Base-by-base conservation (phyloP, 2,113 vertebrate species). In the Coracopsis vasa region DNA sequence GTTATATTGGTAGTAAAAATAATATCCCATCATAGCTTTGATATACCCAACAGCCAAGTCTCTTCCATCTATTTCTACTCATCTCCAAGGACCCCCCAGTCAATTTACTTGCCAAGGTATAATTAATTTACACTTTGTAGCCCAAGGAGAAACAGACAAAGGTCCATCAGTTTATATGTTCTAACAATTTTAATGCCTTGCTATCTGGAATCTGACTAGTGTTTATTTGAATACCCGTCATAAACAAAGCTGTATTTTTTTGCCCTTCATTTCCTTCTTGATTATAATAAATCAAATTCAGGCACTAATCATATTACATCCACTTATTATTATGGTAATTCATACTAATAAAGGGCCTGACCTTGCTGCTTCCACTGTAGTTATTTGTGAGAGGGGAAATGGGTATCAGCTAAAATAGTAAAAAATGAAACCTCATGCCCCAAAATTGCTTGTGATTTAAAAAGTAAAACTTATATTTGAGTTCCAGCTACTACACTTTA, bases 41-140 rank as follows among this genome's bases (percentile, higher is more conserved):
- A 50, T 86, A 69, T 51, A 82, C 82, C 90, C 61, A 91, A 61
- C 56, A 95, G 88, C 61, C 84, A 95, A 69, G 81, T 75, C 65
- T 90, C 56, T 88, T 73, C 90, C 75, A 91, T 93, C 82, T 69
- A 39, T 82, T 96, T 81, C 91, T 66, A 41, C 66, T 91, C 87
- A 39, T 95, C 85, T 71, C 91, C 50, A 71, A 87, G 80, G 75
- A 39, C 65, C 83, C 58, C 19, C 16, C 58, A 89, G 67, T 91
- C 91, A 78, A 93, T 79, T 31, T 82, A 83, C 53, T 73, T 97
- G 88, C 71, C 88, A 95, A 97, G 84, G 61, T 79, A 91, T 75
- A 96, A 97, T 97, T 97, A 92, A 95, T 96, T 97, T 94, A 75
- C 47, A 48, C 15, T 92, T 95, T 77, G 42, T 69, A 37, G 84